A percentile compares a stretch with the other conserved stretches of the same genome.
Conservation (phyloP, 1,140 invertebrate genomes). For the Caenorhabditis tropicalis region DNA sequence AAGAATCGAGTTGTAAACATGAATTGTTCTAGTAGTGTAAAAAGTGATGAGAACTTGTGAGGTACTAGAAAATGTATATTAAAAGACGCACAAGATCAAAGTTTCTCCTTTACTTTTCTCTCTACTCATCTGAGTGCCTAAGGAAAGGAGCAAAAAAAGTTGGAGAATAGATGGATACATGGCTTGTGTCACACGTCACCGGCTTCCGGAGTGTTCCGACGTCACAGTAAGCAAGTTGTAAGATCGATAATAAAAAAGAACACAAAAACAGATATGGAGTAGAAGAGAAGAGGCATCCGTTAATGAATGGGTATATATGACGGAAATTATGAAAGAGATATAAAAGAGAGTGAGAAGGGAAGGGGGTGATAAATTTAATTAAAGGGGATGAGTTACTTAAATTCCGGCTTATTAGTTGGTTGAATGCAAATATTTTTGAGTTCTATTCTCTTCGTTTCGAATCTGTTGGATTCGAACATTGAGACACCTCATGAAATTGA, state of each 20-base stretch:
- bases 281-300: neutral
- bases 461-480: too few species aligned
- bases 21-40: neutral
- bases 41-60: slow-evolving; percentile 32
- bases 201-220: slow-evolving; percentile 13
- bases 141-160: neutral
- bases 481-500: too few species aligned
- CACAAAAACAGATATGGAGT: neutral
- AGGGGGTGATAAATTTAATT: neutral
- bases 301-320: slow-evolving; percentile 4
- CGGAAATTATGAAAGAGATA: slow-evolving; percentile 17
- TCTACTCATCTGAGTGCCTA: neutral
- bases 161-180: slow-evolving; percentile 22
- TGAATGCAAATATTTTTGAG: neutral
- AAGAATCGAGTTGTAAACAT: too few species aligned
- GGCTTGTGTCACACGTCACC: slow-evolving; percentile 36
- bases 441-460: too few species aligned
- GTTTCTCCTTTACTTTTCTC: neutral
- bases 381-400: neutral
- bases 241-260: slow-evolving; percentile 3
- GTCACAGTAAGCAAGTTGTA: slow-evolving; percentile 7
- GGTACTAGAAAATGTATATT: slow-evolving; percentile 42
- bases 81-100: slow-evolving; percentile 37
- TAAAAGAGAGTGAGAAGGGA: neutral
- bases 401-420: neutral